Evolutionary conservation across 2,113 vertebrate genomes (phyloP), one percentile per base, ranked within the genome.

Genomic region (Leptobrachium ailaonicum): DNA sequence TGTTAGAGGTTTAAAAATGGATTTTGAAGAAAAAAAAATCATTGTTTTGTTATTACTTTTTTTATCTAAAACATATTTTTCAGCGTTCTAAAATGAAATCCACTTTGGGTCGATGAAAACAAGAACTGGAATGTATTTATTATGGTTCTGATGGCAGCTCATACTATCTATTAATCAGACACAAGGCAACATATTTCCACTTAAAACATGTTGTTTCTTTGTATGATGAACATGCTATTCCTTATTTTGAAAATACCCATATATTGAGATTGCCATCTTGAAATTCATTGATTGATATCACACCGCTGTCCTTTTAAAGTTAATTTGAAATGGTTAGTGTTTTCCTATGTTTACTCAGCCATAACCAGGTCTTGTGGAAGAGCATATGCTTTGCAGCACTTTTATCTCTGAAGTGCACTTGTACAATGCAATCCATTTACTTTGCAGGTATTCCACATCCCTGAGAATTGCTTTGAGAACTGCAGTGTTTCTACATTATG

Each of bases 321-420:
- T 50, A 50, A 50, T 50, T 4, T 8, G 8, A 50, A 50, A 8
- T 8, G 8, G 47, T 50, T 50, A 50, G 47, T 50, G 8, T 50
- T 50, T 50, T 50, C 47, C 47, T 75, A 62, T 45, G 41, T 69
- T 69, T 14, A 45, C 42, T 8, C 43, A 47, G 20, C 20, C 62
- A n/a, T 66, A 43, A 14, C 20, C 73, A 40, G 10, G 2, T 20
- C 60, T 64, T 20, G 60, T 42, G 73, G 45, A 66, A 7, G 60
- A 75, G 14, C 73, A 75, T 13, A 64, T 66, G 60, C 32, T 47
- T 9, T 62, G 14, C 14, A 47, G 42, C 63, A 42, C 44, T 73
- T n/a, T 75, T 47, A 43, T 75, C 60, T 64, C 20, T 44, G 47
- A 47, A 66, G 43, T 75, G 73, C 73, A 75, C 42, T 75, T 75